Evolutionary conservation across 1,140 invertebrate genomes (phyloP).

Genomic region (Eubasilissa regina): DNA sequence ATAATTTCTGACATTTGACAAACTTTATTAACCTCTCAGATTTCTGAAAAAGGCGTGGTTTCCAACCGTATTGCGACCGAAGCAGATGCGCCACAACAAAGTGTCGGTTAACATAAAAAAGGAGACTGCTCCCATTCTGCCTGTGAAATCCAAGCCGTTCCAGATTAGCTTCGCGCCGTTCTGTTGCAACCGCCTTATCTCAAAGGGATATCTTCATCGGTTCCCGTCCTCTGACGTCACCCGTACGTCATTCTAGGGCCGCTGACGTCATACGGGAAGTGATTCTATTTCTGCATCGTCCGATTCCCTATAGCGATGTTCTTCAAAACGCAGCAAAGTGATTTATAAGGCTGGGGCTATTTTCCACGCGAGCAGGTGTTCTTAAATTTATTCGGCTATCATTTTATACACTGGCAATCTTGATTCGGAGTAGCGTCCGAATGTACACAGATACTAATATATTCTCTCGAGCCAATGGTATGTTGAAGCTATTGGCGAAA

Average conservation of each 20-base stretch:
- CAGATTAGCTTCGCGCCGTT: constrained; percentile 4
- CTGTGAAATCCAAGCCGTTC: constrained; percentile 15
- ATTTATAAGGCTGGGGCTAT: constrained; percentile 10
- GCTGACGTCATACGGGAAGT: constrained; percentile 40
- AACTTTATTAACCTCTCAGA: too few relatives aligned
- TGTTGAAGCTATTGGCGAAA: too few relatives aligned
- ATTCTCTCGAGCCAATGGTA: too few relatives aligned
- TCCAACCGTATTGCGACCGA: too few relatives aligned
- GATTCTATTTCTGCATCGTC: constrained; percentile 44
- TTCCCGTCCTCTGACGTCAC: constrained; percentile 62
- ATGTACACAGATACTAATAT: too few relatives aligned
- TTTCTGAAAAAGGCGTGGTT: too few relatives aligned
- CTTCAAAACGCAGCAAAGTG: constrained; percentile 55
- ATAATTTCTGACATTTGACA: too few relatives aligned
- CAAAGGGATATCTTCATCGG: constrained; percentile 7
- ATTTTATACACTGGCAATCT: constrained; percentile 7
- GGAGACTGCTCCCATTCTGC: constrained; percentile 19
- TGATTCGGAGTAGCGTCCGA: background rate
- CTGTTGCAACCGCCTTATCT: constrained; percentile 31
- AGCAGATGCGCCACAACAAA: background rate
- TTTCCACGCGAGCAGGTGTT: constrained; percentile 33
- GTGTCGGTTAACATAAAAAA: background rate
- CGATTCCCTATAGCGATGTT: constrained; percentile 61
- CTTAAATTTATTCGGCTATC: constrained; percentile 7
- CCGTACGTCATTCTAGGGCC: constrained; percentile 65